Conservation (phyloP, 1,140 invertebrate species). For the Rhizoglyphus robini region DNA sequence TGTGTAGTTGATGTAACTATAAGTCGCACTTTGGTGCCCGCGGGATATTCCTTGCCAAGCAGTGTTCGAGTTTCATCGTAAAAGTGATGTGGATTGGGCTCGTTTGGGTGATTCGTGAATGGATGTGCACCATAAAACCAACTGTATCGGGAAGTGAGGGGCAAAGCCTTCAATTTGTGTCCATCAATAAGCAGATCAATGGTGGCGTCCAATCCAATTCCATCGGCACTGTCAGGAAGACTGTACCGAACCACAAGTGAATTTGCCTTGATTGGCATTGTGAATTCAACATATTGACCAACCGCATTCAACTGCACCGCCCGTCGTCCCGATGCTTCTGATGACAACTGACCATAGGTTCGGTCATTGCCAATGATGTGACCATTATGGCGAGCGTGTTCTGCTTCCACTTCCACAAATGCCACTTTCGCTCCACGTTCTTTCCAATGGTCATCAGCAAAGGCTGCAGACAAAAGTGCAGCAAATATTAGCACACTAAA, state of each 20-base stretch:
- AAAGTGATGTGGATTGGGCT: slow-evolving; percentile 4
- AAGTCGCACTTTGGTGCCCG: neutral
- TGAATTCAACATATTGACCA: slow-evolving; percentile 3
- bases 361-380: slow-evolving; percentile 1
- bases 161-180: neutral
- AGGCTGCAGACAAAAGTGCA: too few species aligned
- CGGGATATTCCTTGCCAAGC: slow-evolving; percentile 2
- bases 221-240: neutral
- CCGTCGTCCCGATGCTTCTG: slow-evolving; percentile 1
- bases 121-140: slow-evolving; percentile 1
- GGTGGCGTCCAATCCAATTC: neutral
- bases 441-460: too few species aligned
- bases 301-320: neutral
- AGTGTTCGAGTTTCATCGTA: slow-evolving; percentile 5
- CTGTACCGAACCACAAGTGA: neutral
- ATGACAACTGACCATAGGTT: neutral
- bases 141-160: neutral
- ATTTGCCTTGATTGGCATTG: slow-evolving; percentile 5
- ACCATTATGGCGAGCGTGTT: slow-evolving; percentile 1
- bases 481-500: too few species aligned
- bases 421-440: slow-evolving; percentile 2
- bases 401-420: slow-evolving; percentile 12
- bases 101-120: neutral
- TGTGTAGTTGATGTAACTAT: neutral
- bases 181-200: neutral